These are phyloP conservation scores for Agrypnus murinus DNA, from an alignment of 2,888 invertebrate species.

Conservation along the genomic window DNA sequence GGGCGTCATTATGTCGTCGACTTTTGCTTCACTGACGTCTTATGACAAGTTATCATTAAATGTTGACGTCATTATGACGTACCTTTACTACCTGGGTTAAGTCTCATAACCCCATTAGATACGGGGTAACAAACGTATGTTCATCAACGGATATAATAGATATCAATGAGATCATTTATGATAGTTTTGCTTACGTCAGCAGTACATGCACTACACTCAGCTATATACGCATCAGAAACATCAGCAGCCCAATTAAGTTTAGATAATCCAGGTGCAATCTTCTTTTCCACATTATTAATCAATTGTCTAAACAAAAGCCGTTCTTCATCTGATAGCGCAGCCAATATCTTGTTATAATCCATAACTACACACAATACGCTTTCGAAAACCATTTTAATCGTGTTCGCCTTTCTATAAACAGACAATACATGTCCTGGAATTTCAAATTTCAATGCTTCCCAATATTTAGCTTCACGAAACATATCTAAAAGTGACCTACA, in stretches of 20 bases:
- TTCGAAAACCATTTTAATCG: slow-evolving; percentile 78
- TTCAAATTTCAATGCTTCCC: slow-evolving; percentile 81
- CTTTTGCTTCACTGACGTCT: too few species aligned
- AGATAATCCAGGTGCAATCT: slow-evolving; percentile 82
- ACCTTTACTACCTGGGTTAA: too few species aligned
- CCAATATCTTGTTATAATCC: slow-evolving; percentile 86
- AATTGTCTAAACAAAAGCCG: slow-evolving; percentile 84
- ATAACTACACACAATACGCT: slow-evolving; percentile 82
- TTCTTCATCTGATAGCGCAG: slow-evolving; percentile 85
- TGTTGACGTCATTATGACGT: too few species aligned
- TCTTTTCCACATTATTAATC: slow-evolving; percentile 77
- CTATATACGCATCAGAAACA: slow-evolving; percentile 81
- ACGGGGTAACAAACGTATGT: too few species aligned
- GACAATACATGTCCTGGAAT: slow-evolving; percentile 81
- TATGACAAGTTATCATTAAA: too few species aligned
- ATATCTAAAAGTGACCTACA: slow-evolving; percentile 78
- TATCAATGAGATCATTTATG: too few species aligned
- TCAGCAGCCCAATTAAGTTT: slow-evolving; percentile 85
- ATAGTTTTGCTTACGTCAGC: slow-evolving; percentile 78
- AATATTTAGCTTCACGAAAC: slow-evolving; percentile 83
- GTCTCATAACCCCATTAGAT: too few species aligned
- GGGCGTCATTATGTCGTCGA: too few species aligned
- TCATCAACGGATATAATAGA: too few species aligned
- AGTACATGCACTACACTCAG: slow-evolving; percentile 80
- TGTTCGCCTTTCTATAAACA: slow-evolving; percentile 77